phyloP scores from a whole-genome alignment of 37 sponge, comb jelly and placozoan genomes.

The Halichondria panicea region DNA sequence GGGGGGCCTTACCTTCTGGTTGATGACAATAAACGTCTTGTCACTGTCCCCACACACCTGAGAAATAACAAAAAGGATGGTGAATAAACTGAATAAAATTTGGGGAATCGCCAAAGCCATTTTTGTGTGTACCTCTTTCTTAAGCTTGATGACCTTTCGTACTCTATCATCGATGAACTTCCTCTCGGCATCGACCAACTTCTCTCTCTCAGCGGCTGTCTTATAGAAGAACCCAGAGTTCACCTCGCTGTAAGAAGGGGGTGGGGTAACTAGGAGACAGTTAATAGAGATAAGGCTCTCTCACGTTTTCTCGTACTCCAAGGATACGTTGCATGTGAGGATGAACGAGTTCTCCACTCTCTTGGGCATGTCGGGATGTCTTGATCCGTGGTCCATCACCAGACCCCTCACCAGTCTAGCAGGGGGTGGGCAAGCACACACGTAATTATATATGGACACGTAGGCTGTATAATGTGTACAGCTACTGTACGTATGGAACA shows the following conservation, averaged over 20 bases:
- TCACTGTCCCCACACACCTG: conserved; percentile 84
- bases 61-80: neutral
- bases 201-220: conserved; percentile 91
- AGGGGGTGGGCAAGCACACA: too few species aligned
- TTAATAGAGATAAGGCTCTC: conserved; percentile 2
- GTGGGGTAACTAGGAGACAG: neutral
- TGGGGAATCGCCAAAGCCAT: neutral
- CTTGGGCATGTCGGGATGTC: conserved; percentile 98
- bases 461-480: too few species aligned
- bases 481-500: too few species aligned
- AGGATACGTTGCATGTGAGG: conserved; percentile 98
- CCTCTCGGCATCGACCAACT: conserved; percentile 93
- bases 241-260: conserved; percentile 79
- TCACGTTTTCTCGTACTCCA: conserved; percentile 99
- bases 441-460: too few species aligned
- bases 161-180: conserved; percentile 94
- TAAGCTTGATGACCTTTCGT: conserved; percentile 88
- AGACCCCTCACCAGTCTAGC: conserved; percentile 92
- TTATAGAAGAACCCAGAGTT: conserved; percentile 97
- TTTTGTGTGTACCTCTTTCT: conserved; percentile 69
- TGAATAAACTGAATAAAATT: neutral
- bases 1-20: conserved; percentile 82
- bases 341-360: conserved; percentile 92
- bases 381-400: conserved; percentile 96
- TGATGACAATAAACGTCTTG: conserved; percentile 96